A percentile compares a stretch with the other conserved stretches of the same genome.
These are phyloP conservation scores for Parnassius apollo DNA, from an alignment of 2,888 invertebrate species.

Conservation along the genomic window DNA sequence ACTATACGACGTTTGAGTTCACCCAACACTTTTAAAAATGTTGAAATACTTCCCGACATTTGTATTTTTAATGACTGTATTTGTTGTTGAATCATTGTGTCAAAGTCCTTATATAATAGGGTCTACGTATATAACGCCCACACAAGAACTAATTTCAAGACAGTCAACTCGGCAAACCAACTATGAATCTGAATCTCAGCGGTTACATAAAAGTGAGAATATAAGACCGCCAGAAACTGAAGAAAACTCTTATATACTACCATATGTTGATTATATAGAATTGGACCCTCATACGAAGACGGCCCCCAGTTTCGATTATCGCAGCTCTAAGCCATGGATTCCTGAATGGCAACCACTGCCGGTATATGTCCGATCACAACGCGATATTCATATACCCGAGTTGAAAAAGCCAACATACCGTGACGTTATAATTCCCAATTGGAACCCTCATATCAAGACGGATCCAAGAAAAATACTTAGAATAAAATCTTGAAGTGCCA, in stretches of 20 bases:
- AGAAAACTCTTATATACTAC: slow-evolving; percentile 39
- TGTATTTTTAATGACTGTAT: slow-evolving; percentile 29
- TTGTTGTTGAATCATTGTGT: slow-evolving; percentile 37
- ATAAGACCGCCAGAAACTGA: slow-evolving; percentile 38
- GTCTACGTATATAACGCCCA: too few species aligned
- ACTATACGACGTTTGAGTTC: slow-evolving; percentile 24
- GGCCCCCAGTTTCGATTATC: slow-evolving; percentile 44
- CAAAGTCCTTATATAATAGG: slow-evolving; percentile 33
- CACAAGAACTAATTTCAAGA: too few species aligned
- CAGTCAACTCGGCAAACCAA: too few species aligned
- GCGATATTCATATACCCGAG: slow-evolving; percentile 33
- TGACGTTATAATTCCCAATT: slow-evolving; percentile 47
- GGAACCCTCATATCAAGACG: slow-evolving; percentile 47
- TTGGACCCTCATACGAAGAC: slow-evolving; percentile 39
- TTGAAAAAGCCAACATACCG: slow-evolving; percentile 41
- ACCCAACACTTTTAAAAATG: background rate
- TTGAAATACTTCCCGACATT: slow-evolving; percentile 31
- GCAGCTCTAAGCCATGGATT: slow-evolving; percentile 45
- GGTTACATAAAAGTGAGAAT: slow-evolving; percentile 36
- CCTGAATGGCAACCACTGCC: slow-evolving; percentile 41
- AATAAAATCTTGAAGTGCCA: slow-evolving; percentile 32
- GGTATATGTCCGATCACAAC: slow-evolving; percentile 28
- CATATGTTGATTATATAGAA: slow-evolving; percentile 42
- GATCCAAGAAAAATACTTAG: slow-evolving; percentile 45
- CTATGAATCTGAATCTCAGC: slow-evolving; percentile 36